Conservation (phyloP, 2,797 vertebrate species). For the Nannoperca australis region DNA sequence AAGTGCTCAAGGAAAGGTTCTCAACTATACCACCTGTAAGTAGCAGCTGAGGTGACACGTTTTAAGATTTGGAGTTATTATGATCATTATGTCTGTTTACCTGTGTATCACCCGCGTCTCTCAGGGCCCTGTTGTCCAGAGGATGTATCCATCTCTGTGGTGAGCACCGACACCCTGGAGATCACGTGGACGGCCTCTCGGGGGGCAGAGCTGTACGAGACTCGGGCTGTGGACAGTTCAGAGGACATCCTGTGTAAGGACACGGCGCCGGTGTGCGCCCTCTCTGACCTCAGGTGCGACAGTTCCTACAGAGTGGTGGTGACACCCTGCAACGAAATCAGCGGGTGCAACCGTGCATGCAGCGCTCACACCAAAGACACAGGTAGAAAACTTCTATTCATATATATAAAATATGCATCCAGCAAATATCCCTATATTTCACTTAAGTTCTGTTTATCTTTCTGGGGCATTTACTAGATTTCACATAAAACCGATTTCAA, state of each 20-base stretch:
- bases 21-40: conserved; percentile 92
- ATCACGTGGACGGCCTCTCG: conserved; percentile 87
- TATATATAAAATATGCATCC: too few relatives aligned
- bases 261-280: conserved; percentile 87
- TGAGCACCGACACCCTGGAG: conserved; percentile 88
- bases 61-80: background rate
- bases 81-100: background rate
- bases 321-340: conserved; percentile 88
- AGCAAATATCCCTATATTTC: too few relatives aligned
- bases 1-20: conserved; percentile 85
- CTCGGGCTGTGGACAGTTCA: conserved; percentile 78
- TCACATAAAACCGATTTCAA: too few relatives aligned
- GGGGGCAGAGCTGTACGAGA: conserved; percentile 91
- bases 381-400: conserved; percentile 78
- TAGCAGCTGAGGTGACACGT: background rate
- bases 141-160: conserved; percentile 76
- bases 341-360: conserved; percentile 88
- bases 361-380: conserved; percentile 81
- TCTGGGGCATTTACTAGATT: background rate
- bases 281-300: conserved; percentile 90
- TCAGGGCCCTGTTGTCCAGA: conserved; percentile 93
- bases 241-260: conserved; percentile 86
- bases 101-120: conserved; percentile 13
- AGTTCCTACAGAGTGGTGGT: conserved; percentile 87
- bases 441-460: background rate